These are phyloP conservation scores for Coracopsis vasa DNA, from an alignment of 2,113 vertebrate species.

Conservation along the genomic window DNA sequence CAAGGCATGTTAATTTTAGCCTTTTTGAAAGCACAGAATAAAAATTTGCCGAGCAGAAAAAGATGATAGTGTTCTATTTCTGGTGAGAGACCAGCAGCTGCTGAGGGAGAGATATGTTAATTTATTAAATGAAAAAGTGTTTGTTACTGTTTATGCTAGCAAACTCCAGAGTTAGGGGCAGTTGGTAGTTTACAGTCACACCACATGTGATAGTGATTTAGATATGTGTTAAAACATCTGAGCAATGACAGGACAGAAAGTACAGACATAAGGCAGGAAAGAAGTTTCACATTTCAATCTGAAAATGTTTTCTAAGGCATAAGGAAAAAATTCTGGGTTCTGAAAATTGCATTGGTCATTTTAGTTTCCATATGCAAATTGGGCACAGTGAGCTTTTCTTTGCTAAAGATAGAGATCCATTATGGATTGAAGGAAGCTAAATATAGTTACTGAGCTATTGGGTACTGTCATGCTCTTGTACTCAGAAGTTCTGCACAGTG, in stretches of 20 bases:
- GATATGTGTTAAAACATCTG: neutral
- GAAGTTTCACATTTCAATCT: neutral
- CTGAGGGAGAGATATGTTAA: neutral
- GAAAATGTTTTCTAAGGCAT: neutral
- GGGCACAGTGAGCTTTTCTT: neutral
- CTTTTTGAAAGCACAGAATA: neutral
- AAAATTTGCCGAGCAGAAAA: neutral
- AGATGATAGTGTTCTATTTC: neutral
- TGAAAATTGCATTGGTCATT: neutral
- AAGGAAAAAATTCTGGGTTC: neutral
- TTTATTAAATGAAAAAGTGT: neutral
- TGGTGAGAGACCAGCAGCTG: neutral
- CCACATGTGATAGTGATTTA: neutral
- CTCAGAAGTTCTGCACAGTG: neutral
- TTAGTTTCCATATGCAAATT: neutral
- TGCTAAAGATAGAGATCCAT: neutral
- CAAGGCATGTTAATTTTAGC: neutral
- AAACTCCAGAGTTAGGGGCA: neutral
- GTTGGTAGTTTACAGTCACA: neutral
- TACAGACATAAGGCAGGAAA: neutral
- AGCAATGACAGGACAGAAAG: neutral
- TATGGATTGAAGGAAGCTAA: neutral
- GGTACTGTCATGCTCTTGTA: neutral
- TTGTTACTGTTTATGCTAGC: neutral
- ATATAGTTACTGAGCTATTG: neutral